Percentiles rank a stretch among this genome's conserved stretches.
These are phyloP conservation scores for Euclidia mi DNA, from an alignment of 2,888 invertebrate species.

Conservation along the genomic window DNA sequence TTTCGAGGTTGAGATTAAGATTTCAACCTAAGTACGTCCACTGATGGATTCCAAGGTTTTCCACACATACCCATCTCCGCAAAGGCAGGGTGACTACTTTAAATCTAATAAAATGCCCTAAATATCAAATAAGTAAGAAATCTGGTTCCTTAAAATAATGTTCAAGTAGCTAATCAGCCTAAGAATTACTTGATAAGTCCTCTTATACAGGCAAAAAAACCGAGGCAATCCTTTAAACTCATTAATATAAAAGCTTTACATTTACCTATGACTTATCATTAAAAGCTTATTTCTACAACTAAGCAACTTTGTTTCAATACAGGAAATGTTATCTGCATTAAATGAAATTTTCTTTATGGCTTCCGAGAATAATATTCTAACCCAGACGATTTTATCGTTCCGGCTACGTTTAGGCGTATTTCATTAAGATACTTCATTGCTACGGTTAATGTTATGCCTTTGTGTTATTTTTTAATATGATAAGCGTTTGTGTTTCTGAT, in stretches of 20 bases:
- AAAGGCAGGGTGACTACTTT: too few species aligned
- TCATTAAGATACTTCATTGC: constrained; percentile 66
- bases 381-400: constrained; percentile 77
- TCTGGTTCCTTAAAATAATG: too few species aligned
- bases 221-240: not conserved
- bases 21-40: too few species aligned
- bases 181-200: too few species aligned
- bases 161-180: not conserved
- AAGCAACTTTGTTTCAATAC: constrained; percentile 71
- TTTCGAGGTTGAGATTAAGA: too few species aligned
- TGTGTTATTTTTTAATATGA: constrained; percentile 18
- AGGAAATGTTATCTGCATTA: constrained; percentile 73
- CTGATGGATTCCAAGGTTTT: too few species aligned
- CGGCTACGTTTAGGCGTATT: constrained; percentile 73
- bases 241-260: not conserved
- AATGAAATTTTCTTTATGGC: constrained; percentile 83
- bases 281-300: constrained; percentile 48
- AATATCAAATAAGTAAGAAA: too few species aligned
- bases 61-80: too few species aligned
- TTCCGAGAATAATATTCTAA: constrained; percentile 85
- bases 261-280: not conserved
- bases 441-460: constrained; percentile 46
- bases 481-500: constrained; percentile 7
- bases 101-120: too few species aligned
- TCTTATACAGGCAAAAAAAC: too few species aligned